Evolutionary conservation across 2,113 vertebrate species (phyloP), one percentile per base, ranked within the genome.

Genomic region (Eubucco bourcierii): DNA sequence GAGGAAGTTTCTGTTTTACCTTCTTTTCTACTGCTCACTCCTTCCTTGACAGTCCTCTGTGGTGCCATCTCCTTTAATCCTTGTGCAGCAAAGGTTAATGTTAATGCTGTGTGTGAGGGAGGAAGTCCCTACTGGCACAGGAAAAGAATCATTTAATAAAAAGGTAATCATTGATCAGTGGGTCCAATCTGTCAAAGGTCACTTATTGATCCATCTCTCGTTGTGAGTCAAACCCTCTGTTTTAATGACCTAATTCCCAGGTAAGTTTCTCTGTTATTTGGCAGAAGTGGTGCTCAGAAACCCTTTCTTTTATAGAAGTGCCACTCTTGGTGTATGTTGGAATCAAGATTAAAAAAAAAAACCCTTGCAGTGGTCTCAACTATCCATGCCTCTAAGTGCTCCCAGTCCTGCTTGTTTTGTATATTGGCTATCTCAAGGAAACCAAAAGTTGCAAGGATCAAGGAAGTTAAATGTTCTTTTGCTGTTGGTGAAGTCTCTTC

Each of bases 231-330:
- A 58, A 25, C 47, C 63, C 59, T 92, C 33, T 87, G 78, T 95
- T 95, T 95, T 95, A 94, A 93, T 94, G 87, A 82, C 86, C 87
- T 94, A 95, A 95, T 95, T 96, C 91, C 87, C 90, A 80, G 93
- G 83, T 95, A 96, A 88, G 78, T 92, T 68, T 85, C 61, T 94
- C 55, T 88, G 50, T 72, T 88, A 47, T 47, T 63, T 74, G 52
- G 56, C 2, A 21, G 37, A 87, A 87, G 52, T 65, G n/a, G 19
- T 72, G 47, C 52, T 87, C 61, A 56, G 66, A 95, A 96, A 55
- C 7, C 52, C 59, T 93, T 52, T 17, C 24, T 90, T 25, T 85
- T 80, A 44, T 2, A 81, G 90, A 59, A 90, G n/a, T 56, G 72
- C 60, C 12, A 17, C 14, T 90, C 44, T 39, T 83, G 63, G 61